Evolutionary conservation across 2,888 invertebrate genomes (phyloP), one percentile per base, ranked within the genome.

Genomic region (Automeris io): DNA sequence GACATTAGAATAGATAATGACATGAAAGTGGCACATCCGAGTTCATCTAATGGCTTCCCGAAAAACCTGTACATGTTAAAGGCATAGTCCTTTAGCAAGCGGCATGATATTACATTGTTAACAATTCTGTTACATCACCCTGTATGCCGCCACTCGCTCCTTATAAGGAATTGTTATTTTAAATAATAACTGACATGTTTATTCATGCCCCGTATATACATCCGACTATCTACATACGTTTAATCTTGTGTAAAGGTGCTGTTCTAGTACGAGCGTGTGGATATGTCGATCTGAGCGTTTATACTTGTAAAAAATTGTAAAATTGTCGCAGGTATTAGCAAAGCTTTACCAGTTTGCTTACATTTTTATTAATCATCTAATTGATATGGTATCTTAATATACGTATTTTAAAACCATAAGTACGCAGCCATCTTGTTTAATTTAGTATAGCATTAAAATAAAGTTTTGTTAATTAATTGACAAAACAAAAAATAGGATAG

Each of bases 181-280:
- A 49, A 61, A 58, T 52, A 52, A 57, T 59, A 54, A 52, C 47
- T 38, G 42, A 57, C 54, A 49, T 52, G 54, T 58, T 61, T 65
- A 66, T 65, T 57, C 61, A 59, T 59, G 41, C 44, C 32, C 40
- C 37, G 39, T 37, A 47, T 47, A 46, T 49, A 22, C 22, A 21
- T 37, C 22, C 9, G 4, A 21, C 22, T 16, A 2, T 3, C 29
- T 29, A 8, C 36, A 7, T 18, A 18, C n/a, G 7, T 37, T 31
- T 31, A 22, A 21, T 12, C 16, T 16, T 22, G n/a, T 31, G 26
- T 35, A n/a, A 31, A 16, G 31, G 7, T n/a, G 9, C 13, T 31
- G 29, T 29, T 21, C 2, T 16, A 37, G 11, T 31, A 13, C 1
- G 18, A 25, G 18, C 35, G 18, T 8, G 16, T 12, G 7, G 21